Evolutionary conservation across 2,888 invertebrate genomes (phyloP), one percentile per base, ranked within the genome.

Genomic region (Gryllus longicercus): DNA sequence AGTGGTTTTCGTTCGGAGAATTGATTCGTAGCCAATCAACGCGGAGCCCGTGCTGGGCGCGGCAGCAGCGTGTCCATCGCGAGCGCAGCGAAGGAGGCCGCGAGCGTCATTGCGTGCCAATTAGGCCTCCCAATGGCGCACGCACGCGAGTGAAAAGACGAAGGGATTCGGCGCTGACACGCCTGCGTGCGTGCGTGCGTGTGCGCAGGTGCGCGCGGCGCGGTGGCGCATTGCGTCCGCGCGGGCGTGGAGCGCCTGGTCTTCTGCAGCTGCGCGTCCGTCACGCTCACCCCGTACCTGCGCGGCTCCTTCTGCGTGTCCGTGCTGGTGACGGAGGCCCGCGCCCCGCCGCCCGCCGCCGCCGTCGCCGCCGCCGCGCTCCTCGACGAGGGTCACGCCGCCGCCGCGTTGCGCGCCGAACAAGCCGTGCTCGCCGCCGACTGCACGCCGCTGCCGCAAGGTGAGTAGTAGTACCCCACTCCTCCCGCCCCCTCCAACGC

Each of bases 321-420:
- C 23, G 87, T 90, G 78, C 89, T 90, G 84, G 88, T 88, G 82
- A 88, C 89, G 10, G 90, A 91, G 84, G 87, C 87, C 1, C 89
- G n/a, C 83, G 88, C 88, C 4, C 84, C 85, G 12, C 86, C 88
- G 5, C 90, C 90, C 16, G 83, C 84, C 0, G 84, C 86, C 81
- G 86, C 87, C 79, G 82, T 83, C 18, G 84, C 83, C 50, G 86
- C 86, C 14, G 5, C 38, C 5, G 86, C 87, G 82, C 90, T 91
- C 83, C 86, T 92, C 50, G 89, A 92, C 83, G 89, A 90, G 0
- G 90, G 90, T 2, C 92, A 92, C 84, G 90, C 91, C 1, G 88
- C 89, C 18, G 90, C n/a, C 2, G 92, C 92, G n/a, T 86, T 90
- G 79, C 86, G 88, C 81, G 91, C 91, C 0, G 92, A 93, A 85